Conservation (phyloP, 2,113 vertebrate species). For the Nycticebus coucang region DNA sequence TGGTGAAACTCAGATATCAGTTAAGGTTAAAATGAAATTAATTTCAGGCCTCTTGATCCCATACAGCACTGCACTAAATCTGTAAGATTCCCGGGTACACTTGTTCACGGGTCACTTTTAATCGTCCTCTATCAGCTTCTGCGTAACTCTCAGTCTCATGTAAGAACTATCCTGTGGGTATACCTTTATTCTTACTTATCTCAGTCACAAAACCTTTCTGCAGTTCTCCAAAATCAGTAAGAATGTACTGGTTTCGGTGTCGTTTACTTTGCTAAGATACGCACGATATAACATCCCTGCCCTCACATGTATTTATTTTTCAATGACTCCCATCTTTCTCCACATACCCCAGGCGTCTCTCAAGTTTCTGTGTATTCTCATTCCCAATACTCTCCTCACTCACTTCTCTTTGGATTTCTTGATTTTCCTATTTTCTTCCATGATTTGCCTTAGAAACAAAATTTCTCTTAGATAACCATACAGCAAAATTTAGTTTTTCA, state of each 20-base stretch:
- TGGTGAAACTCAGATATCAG: constrained; percentile 5
- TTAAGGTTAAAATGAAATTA: constrained; percentile 25
- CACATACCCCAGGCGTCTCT: neutral
- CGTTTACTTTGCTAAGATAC: neutral
- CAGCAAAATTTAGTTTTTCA: neutral
- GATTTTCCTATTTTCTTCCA: neutral
- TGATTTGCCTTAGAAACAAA: constrained; percentile 11
- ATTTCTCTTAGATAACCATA: neutral
- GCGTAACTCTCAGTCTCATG: neutral
- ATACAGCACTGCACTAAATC: neutral
- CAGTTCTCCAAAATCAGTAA: neutral
- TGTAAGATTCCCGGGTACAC: neutral
- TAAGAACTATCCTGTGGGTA: neutral
- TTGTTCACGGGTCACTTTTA: neutral
- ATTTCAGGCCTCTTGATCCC: neutral
- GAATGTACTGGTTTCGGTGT: neutral
- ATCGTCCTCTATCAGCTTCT: constrained; percentile 7
- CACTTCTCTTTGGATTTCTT: neutral
- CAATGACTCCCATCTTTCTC: neutral
- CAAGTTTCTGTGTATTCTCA: neutral
- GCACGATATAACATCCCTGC: neutral
- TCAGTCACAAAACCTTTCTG: neutral
- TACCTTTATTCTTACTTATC: constrained; percentile 15
- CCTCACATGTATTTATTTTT: neutral
- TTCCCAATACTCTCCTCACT: neutral